Evolutionary conservation across 2,797 vertebrate species (phyloP).

Genomic region (Chromis chromis): DNA sequence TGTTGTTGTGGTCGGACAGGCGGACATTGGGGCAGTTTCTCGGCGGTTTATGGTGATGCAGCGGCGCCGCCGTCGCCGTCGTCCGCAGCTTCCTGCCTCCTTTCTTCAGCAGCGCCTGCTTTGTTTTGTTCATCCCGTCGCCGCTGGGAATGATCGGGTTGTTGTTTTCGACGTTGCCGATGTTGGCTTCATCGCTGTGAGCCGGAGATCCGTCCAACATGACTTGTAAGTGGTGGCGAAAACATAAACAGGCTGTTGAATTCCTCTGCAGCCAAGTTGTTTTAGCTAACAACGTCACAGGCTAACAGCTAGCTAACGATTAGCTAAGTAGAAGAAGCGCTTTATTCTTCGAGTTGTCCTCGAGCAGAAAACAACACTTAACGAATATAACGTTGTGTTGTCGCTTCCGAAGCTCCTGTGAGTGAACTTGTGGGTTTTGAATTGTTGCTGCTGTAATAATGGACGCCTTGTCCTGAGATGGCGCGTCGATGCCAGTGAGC

Average conservation of each 20-base stretch:
- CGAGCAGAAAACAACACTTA: not conserved
- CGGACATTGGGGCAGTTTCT: conserved; percentile 37
- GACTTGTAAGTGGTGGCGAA: not conserved
- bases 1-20: conserved; percentile 62
- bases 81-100: conserved; percentile 59
- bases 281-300: conserved; percentile 46
- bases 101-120: conserved; percentile 62
- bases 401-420: not conserved
- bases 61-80: conserved; percentile 16
- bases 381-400: not conserved
- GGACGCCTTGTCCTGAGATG: not conserved
- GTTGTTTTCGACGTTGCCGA: conserved; percentile 71
- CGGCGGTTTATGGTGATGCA: conserved; percentile 53
- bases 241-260: conserved; percentile 60
- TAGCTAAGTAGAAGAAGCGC: not conserved
- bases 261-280: not conserved
- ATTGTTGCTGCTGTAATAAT: not conserved
- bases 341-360: not conserved
- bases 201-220: conserved; percentile 67
- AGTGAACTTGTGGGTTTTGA: fast-evolving
- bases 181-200: conserved; percentile 37
- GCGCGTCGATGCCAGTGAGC: not conserved
- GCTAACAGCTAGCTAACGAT: conserved; percentile 43
- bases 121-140: conserved; percentile 46
- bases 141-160: conserved; percentile 28